Conservation (phyloP, 2,797 vertebrate genomes). For the Chelon labrosus region DNA sequence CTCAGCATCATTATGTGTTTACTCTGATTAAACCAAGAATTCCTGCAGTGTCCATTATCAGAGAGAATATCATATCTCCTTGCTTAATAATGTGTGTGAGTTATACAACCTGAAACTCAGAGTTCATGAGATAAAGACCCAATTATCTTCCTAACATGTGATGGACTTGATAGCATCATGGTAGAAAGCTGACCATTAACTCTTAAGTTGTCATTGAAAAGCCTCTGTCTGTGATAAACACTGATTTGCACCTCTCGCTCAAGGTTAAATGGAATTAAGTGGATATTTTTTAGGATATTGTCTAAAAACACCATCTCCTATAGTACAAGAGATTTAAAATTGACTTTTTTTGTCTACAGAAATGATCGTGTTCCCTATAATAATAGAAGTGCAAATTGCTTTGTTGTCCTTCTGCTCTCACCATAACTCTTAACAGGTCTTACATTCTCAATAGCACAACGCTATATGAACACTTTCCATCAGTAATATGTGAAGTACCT, state of each 20-base stretch:
- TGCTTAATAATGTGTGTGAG: slow-evolving; percentile 37
- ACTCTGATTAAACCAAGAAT: slow-evolving; percentile 29
- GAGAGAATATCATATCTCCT: slow-evolving; percentile 43
- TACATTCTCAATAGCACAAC: neutral
- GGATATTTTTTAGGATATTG: neutral
- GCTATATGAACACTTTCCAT: neutral
- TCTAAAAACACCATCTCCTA: no score
- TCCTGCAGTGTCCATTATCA: slow-evolving; percentile 12
- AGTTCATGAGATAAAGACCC: slow-evolving; percentile 73
- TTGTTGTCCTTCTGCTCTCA: neutral
- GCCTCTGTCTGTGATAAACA: slow-evolving; percentile 49
- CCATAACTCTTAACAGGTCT: neutral
- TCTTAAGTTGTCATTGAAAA: slow-evolving; percentile 20
- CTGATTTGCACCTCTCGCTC: slow-evolving; percentile 39
- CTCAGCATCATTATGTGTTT: slow-evolving; percentile 21
- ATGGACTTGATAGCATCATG: slow-evolving; percentile 47
- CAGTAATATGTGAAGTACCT: neutral
- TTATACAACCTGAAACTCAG: slow-evolving; percentile 48
- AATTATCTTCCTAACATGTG: slow-evolving; percentile 44
- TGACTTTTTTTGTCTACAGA: no score
- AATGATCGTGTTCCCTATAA: no score
- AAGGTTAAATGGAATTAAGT: slow-evolving; percentile 43
- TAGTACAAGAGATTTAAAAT: no score
- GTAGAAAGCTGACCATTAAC: slow-evolving; percentile 45
- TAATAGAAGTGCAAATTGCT: neutral